Base-by-base conservation (phyloP, 1,140 invertebrate species). In the Drosophila pachea region DNA sequence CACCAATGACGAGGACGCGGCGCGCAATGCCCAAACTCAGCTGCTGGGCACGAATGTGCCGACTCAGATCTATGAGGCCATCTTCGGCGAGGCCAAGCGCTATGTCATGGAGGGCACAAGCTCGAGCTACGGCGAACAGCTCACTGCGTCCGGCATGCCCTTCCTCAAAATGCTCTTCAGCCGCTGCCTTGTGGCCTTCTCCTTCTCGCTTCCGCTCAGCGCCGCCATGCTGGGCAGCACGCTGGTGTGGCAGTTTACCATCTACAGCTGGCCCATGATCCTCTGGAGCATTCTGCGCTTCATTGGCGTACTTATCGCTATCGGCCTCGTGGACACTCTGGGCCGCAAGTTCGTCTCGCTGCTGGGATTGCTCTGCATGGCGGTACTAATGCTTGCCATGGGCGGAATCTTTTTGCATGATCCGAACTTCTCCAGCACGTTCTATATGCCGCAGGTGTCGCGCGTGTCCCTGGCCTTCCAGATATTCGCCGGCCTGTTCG, bases 141-240 rank as follows among this genome's bases (percentile, higher is more conserved):
- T 74, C 16, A 3, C 11, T 0, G 7, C 38, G 0, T 70, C 71
- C 7, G 4, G 59, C 0, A 56, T 65, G 56, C 74, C 76, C 14
- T 61, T 76, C 16, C 4, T 72, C 1, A 79, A 74, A 22, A 43
- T 74, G 50, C 16, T 79, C 22, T 50, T 62, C 31, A 71, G 53
- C 40, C 74, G 76, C 50, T 66, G 66, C 48, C 33, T 82, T 14
- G 69, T 82, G 50, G 76, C 78, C n/a, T 78, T 82, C 31, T 56
- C 61, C 32, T 68, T 78, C 40, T 75, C 76, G 0, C 7, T 60
- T 6, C 78, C 78, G 0, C 56, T 82, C 7, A 78, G 43, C 8
- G 2, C 7, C 0, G 43, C 73, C 14, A 49, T 78, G 54, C 8
- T 63, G n/a, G 31, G 14, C 0, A 72, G 73, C 32, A 73, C 69